Conservation (phyloP, 2,113 vertebrate species). For the Cololabis saira region DNA sequence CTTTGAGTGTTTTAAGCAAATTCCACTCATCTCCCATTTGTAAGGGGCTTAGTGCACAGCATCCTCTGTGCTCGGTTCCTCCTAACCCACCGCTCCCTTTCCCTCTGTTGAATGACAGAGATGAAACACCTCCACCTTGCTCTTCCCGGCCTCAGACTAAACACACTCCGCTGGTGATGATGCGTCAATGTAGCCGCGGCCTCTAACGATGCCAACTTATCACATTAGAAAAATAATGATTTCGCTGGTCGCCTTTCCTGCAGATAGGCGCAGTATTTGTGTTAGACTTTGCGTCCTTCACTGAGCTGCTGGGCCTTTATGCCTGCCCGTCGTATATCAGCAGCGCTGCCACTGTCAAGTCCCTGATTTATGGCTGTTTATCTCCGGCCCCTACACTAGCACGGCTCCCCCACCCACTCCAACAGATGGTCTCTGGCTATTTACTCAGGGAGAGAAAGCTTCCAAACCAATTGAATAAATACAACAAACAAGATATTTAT, state of each 20-base stretch:
- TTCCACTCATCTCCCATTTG: constrained; percentile 4
- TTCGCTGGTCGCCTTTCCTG: constrained; percentile 75
- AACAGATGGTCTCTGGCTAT: constrained; percentile 81
- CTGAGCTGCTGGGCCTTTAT: constrained; percentile 46
- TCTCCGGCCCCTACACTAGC: constrained; percentile 60
- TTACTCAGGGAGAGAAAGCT: constrained; percentile 72
- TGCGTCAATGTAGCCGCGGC: constrained; percentile 57
- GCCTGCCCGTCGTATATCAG: constrained; percentile 80
- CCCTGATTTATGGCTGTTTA: constrained; percentile 80
- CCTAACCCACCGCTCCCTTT: constrained; percentile 13
- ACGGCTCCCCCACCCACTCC: constrained; percentile 42
- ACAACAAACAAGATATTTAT: constrained; percentile 69
- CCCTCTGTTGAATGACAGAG: constrained; percentile 62
- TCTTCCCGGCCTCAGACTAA: constrained; percentile 76
- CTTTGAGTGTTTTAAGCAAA: too few species aligned
- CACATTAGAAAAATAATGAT: constrained; percentile 83
- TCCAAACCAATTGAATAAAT: constrained; percentile 69
- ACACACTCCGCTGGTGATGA: constrained; percentile 74
- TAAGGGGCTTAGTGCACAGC: constrained; percentile 1
- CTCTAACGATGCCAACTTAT: constrained; percentile 66
- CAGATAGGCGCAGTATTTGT: constrained; percentile 79
- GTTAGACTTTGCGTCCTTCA: constrained; percentile 53
- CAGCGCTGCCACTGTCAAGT: constrained; percentile 66
- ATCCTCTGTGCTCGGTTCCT: constrained; percentile 23
- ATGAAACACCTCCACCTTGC: constrained; percentile 75